A percentile compares a stretch with the other conserved stretches of the same genome.
These are phyloP conservation scores for Ormyrus thymus DNA, from an alignment of 2,888 invertebrate species.

Conservation along the genomic window DNA sequence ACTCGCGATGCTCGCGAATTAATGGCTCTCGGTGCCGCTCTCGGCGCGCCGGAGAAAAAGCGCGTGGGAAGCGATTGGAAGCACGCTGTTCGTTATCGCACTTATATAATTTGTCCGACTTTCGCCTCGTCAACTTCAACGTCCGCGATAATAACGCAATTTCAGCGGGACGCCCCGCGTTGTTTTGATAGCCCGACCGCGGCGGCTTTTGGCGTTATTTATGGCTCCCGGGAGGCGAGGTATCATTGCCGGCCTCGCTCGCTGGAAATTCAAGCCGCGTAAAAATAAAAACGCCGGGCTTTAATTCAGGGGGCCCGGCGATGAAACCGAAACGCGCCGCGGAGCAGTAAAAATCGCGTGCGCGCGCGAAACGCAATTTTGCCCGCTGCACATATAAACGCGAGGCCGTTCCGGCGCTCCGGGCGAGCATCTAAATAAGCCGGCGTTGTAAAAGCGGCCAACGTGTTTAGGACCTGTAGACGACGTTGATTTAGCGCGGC, in stretches of 20 bases:
- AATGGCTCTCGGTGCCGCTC: slow-evolving; percentile 37
- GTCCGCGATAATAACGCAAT: neutral
- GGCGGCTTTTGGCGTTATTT: neutral
- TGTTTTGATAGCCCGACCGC: neutral
- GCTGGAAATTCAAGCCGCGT: neutral
- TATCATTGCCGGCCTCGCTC: neutral
- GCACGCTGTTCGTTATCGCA: slow-evolving; percentile 45
- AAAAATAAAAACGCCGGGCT: neutral
- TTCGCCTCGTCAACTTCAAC: neutral
- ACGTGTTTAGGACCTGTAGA: neutral
- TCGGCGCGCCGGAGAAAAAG: slow-evolving; percentile 21
- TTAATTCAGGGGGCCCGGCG: neutral
- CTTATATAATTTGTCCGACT: slow-evolving; percentile 47
- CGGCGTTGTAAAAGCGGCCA: neutral
- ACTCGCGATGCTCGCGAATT: slow-evolving; percentile 33
- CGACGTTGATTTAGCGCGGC: neutral
- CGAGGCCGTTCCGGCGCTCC: neutral
- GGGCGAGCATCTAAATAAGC: neutral
- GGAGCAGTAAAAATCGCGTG: neutral
- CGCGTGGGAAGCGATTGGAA: slow-evolving; percentile 35
- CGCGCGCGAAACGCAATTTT: neutral
- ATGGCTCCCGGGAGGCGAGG: neutral
- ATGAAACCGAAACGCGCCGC: slow-evolving; percentile 2
- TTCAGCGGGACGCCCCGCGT: neutral
- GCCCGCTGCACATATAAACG: neutral